Evolutionary conservation across 2,888 invertebrate genomes (phyloP), one percentile per base, ranked within the genome.

Genomic region (Noctua pronuba): DNA sequence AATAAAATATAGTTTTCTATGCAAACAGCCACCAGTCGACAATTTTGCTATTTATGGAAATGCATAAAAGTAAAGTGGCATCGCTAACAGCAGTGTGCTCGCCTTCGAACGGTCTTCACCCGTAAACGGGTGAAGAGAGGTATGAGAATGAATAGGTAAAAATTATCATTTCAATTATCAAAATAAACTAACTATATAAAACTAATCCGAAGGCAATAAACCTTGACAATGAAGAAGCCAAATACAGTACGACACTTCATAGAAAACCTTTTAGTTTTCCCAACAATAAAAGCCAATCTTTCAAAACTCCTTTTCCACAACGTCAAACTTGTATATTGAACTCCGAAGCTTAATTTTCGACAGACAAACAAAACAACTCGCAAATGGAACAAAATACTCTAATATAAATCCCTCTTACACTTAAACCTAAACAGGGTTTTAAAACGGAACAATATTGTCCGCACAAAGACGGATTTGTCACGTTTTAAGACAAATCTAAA

Each of bases 401-500:
- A 79, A 77, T 58, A 80, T 52, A 73, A 89, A 84, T 76, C 84
- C 86, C 35, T 64, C 73, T 82, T 77, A 80, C 72, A 65, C 66
- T 83, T 86, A 74, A 89, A 84, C 69, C 71, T 73, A 75, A 88
- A 78, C 81, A 80, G 68, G 65, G 77, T 67, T 86, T 88, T 79
- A 76, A 87, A 85, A 55, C 69, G 70, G 66, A 73, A 82, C 71
- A 82, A 71, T 78, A 79, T 82, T 83, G 81, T 77, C 83, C 73
- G 76, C 72, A 64, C 66, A 79, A 86, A 84, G 76, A 77, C 41
- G 85, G 87, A 88, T 89, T 89, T 89, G 88, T 89, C 88, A 84
- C 81, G 80, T 86, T 86, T 84, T 85, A 88, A 85, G 78, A 82
- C 72, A 78, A 83, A 83, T 86, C 88, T 86, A 76, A 83, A 79